Evolutionary conservation across 2,113 vertebrate species (phyloP), one percentile per base, ranked within the genome.

Genomic region (Hemichromis elongatus): DNA sequence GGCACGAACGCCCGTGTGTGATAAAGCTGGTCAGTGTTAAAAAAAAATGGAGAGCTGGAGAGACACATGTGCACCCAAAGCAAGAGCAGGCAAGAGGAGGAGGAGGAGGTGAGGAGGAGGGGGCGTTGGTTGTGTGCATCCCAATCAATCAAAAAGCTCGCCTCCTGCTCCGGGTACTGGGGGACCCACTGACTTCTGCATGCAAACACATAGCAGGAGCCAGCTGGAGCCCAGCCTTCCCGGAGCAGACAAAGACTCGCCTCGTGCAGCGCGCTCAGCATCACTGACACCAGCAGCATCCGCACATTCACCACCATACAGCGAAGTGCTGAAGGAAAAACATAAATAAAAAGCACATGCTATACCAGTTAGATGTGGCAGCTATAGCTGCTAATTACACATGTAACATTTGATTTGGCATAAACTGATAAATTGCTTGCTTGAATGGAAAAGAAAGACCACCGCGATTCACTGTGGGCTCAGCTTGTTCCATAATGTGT

Each of bases 221-320:
- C 94, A 95, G 91, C 93, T 95, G 93, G 94, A 94, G 89, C 90
- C 85, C 84, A 88, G 93, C 91, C 91, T 87, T 83, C 79, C 61
- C 83, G 18, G 47, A 87, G 68, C 85, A 94, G 90, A 95, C 94
- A 94, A 94, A 94, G 90, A 89, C 92, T 86, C 21, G 37, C 85
- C 83, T 89, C 21, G 68, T 88, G 90, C 85, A 89, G 90, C 66
- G 73, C 82, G 80, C 85, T 52, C 87, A 88, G 90, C 92, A 93
- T 92, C 90, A 87, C 88, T 82, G 80, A 87, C 47, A 88, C 79
- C 63, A 80, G 86, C 80, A 91, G 82, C 86, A 91, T 84, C 88
- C 83, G 18, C 68, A 80, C 45, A 82, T 54, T 33, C 85, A 86
- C 37, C 54, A 82, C 42, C 78, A 81, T 2, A 24, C 77, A 50